Conservation (phyloP, 2,113 vertebrate species). For the Heptranchias perlo region DNA sequence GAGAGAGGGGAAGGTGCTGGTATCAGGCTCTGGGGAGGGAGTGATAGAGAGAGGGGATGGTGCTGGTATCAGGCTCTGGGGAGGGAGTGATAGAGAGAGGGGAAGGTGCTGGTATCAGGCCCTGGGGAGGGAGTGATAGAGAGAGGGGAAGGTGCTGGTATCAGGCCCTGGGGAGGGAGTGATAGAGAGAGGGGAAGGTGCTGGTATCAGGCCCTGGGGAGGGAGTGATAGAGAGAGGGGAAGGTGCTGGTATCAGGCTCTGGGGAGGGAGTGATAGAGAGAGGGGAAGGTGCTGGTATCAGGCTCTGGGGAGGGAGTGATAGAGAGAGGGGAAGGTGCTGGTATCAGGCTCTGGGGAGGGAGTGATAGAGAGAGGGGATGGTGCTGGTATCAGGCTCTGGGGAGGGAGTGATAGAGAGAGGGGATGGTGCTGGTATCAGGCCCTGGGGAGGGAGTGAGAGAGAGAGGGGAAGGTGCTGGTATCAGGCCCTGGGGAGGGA, state of each 20-base stretch:
- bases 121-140: background rate
- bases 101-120: too few species aligned
- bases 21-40: background rate
- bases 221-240: background rate
- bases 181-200: too few species aligned
- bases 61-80: background rate
- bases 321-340: background rate
- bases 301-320: background rate
- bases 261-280: background rate
- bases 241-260: background rate
- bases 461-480: too few species aligned
- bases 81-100: background rate
- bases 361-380: background rate
- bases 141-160: background rate
- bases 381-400: too few species aligned
- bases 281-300: too few species aligned
- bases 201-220: too few species aligned
- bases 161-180: background rate
- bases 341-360: background rate
- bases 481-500: background rate
- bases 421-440: background rate
- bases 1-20: too few species aligned
- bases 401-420: background rate
- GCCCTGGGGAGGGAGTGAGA: background rate
- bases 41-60: background rate